Evolutionary conservation across 2,797 vertebrate genomes (phyloP), one percentile per base, ranked within the genome.

Genomic region (Spinus olivaceus): DNA sequence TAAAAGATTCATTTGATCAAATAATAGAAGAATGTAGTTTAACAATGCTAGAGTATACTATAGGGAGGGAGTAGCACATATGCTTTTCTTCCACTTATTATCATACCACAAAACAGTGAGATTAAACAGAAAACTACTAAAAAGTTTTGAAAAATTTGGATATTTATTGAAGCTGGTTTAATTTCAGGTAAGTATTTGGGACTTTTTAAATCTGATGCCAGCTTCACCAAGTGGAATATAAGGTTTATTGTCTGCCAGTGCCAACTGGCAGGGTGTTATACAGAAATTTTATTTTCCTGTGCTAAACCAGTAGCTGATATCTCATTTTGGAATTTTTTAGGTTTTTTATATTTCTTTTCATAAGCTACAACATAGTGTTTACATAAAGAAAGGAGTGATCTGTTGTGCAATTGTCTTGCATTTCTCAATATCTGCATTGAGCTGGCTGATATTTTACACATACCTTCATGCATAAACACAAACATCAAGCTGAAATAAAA

Each of bases 401-500:
- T 69, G 35, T 16, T 78, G 9, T 5, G 1, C 10, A 66, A 56
- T 9, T 30, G 2, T 39, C 61, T 81, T 53, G 76, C 28, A 59
- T 79, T 63, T 79, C 56, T 56, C 70, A 66, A 3, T 70, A 65
- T 57, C 35, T 78, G 16, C 2, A 2, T 59, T 61, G 57, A 86
- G 28, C 13, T 88, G 50, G 22, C 18, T 92, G 44, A 63, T 54
- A 59, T 79, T 86, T 88, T 81, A 79, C 25, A 59, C 23, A 23
- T 69, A 72, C 16, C 25, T 86, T 81, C 27, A 33, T 9, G 30
- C 51, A 92, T 70, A 86, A 94, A 72, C 19, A 41, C 33, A 82
- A 83, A 69, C 14, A 86, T 54, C 54, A 83, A 30, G 37, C n/a
- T 76, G 51, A 94, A 93, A 86, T 66, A 79, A 90, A 95, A 82